Base-by-base conservation (phyloP, 2,888 invertebrate genomes). In the Lathronympha strigana region DNA sequence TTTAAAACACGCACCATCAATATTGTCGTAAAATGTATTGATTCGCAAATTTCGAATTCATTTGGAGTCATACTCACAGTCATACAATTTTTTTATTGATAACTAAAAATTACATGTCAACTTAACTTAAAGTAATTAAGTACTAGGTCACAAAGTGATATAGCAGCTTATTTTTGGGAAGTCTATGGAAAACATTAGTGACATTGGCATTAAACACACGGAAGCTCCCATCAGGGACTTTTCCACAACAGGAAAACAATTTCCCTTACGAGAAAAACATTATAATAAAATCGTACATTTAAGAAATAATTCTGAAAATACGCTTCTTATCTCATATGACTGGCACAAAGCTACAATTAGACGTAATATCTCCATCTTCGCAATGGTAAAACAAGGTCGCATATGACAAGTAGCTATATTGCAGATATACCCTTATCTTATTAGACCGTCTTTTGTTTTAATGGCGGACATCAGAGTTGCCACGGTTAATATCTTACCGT, bases 301-400 rank as follows among this genome's bases (percentile, higher is more conserved):
- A 28, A 38, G 28, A 57, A 17, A 28, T 55, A 55, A 19, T 43
- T 25, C 43, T 17, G 28, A 43, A 43, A 43, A 43, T 57, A 19
- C 25, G 19, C 43, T 45, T 47, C 47, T 47, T 60, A 60, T 38
- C 15, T 60, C 36, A 13, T 61, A 40, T 61, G 61, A 51, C 49
- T 38, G 21, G 57, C 43, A 45, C 3, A 45, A 57, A 13, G 19
- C 21, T 9, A 31, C 45, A 57, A 57, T 57, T 57, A 57, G 28
- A 43, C 1, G 15, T 57, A 57, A 57, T 57, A 19, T 31, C 31
- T 43, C 19, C 25, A 40, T 25, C 23, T 2, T 8, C 21, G 15
- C 36, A n/a, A 28, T 19, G 19, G 31, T 5, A n/a, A 8, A 19
- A 57, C 43, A 57, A 43, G 28, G 57, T 17, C 21, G 11, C 9